A percentile compares a stretch with the other conserved stretches of the same genome.
Evolutionary conservation across 2,113 vertebrate genomes (phyloP).

Genomic region (Elephas maximus): DNA sequence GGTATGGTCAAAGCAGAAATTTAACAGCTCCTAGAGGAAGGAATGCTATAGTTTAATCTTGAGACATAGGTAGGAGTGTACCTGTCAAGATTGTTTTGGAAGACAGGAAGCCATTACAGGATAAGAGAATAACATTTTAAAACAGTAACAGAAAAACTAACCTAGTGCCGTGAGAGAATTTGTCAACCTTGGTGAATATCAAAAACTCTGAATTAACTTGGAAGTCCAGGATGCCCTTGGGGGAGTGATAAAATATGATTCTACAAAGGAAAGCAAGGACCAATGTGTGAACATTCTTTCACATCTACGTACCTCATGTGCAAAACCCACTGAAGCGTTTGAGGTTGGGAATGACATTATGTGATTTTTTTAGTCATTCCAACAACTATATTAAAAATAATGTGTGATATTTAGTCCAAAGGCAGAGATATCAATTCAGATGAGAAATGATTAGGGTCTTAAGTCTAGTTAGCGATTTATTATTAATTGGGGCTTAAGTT

Average conservation of each 20-base stretch:
- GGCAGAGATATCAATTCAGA: neutral
- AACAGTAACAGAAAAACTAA: neutral
- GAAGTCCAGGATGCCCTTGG: neutral
- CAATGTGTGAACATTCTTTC: neutral
- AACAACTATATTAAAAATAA: neutral
- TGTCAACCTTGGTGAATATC: neutral
- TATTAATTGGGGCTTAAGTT: neutral
- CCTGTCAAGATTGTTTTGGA: too few relatives aligned
- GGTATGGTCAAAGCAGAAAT: neutral
- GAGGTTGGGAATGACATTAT: neutral
- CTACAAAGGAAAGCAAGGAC: neutral
- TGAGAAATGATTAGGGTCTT: neutral
- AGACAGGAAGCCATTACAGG: neutral
- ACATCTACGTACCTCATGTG: neutral
- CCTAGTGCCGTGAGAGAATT: neutral
- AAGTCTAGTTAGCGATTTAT: neutral
- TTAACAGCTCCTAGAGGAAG: neutral
- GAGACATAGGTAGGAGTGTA: neutral
- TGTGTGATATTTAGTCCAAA: neutral
- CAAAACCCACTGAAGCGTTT: neutral
- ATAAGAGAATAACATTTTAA: neutral
- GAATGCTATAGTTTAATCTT: neutral
- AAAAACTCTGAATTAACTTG: constrained; percentile 17
- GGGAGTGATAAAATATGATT: neutral
- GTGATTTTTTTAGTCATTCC: neutral